Percentiles rank a stretch among this genome's conserved stretches.
Conservation (phyloP, 2,797 vertebrate species). For the Paratrypauchen microcephalus region DNA sequence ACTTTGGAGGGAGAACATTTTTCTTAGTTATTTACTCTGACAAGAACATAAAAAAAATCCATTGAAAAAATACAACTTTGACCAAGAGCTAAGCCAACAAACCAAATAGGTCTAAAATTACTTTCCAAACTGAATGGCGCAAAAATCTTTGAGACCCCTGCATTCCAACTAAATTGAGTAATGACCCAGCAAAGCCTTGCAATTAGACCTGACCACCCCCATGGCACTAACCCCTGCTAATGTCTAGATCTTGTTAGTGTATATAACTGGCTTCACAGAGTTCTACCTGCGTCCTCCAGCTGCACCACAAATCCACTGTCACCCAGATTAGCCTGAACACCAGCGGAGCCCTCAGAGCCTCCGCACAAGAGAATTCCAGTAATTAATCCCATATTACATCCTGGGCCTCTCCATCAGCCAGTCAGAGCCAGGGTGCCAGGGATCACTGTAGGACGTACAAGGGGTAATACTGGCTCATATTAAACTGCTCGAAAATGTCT, state of each 20-base stretch:
- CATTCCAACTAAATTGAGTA: neutral
- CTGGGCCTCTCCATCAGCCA: conserved; percentile 57
- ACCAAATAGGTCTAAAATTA: neutral
- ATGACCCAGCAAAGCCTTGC: neutral
- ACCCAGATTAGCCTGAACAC: conserved; percentile 70
- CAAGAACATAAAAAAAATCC: too few species aligned
- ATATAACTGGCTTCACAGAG: conserved; percentile 13
- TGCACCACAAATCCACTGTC: conserved; percentile 64
- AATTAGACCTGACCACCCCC: conserved; percentile 20
- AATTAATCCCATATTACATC: conserved; percentile 79
- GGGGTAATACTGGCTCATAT: conserved; percentile 19
- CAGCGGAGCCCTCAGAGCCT: conserved; percentile 57
- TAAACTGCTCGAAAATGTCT: conserved; percentile 1
- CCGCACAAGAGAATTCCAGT: conserved; percentile 61
- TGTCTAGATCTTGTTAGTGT: conserved; percentile 10
- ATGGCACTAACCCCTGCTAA: neutral
- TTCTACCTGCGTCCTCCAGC: conserved; percentile 54
- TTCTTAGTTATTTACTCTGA: too few species aligned
- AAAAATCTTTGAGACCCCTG: neutral
- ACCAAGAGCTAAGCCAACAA: too few species aligned
- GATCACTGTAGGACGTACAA: conserved; percentile 35
- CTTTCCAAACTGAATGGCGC: neutral
- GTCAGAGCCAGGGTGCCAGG: conserved; percentile 48
- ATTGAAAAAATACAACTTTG: too few species aligned
- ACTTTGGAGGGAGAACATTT: too few species aligned